Evolutionary conservation across 2,113 vertebrate genomes (phyloP).

Genomic region (Verasper variegatus): DNA sequence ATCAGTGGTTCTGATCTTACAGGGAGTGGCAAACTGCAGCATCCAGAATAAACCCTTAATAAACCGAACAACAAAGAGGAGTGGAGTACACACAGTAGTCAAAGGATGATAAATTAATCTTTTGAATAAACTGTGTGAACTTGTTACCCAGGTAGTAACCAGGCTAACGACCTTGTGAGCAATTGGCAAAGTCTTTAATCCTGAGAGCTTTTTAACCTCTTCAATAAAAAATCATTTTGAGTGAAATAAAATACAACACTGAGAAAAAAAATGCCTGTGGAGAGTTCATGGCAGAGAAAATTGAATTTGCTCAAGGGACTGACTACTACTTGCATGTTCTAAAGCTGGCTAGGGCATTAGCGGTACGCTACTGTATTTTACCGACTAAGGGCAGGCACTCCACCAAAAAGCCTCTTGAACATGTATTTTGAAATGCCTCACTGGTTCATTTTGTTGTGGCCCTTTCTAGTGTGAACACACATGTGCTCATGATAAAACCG

Average conservation of each 20-base stretch:
- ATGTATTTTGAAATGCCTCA: background rate
- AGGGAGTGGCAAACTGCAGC: too few relatives aligned
- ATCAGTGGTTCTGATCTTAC: too few relatives aligned
- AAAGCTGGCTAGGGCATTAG: too few relatives aligned
- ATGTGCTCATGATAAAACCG: background rate
- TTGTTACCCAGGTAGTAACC: background rate
- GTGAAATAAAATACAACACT: background rate
- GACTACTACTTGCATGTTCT: too few relatives aligned
- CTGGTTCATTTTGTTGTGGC: background rate
- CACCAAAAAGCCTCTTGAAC: background rate
- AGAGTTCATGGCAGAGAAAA: too few relatives aligned
- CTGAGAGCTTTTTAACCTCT: background rate
- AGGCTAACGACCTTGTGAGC: background rate
- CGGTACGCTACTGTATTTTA: background rate
- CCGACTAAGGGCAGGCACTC: too few relatives aligned
- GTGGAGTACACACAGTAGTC: background rate
- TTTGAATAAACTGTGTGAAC: background rate
- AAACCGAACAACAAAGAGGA: background rate
- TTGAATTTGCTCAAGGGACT: too few relatives aligned
- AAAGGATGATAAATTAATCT: background rate
- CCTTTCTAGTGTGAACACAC: background rate
- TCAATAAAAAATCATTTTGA: background rate
- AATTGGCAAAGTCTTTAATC: background rate
- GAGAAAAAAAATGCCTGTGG: background rate
- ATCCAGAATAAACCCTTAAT: background rate